Conservation (phyloP, 2,888 invertebrate species). For the Mactromeris polynyma region DNA sequence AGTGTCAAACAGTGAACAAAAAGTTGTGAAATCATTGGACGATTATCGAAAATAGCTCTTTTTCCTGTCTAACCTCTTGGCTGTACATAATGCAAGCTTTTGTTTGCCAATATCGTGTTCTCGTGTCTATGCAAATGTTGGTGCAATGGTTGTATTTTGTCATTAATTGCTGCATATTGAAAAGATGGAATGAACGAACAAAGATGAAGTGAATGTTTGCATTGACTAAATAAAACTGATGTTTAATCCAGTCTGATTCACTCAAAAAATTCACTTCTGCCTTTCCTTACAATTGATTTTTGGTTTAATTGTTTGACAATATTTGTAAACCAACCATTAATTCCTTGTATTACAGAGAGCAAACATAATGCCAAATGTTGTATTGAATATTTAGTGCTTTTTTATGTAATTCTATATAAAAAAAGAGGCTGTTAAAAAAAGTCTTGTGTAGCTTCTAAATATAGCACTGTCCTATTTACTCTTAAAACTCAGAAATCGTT, state of each 20-base stretch:
- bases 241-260: constrained; percentile 2
- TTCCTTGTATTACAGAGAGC: background rate
- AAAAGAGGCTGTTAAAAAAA: constrained; percentile 5
- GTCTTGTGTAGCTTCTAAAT: background rate
- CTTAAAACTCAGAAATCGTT: background rate
- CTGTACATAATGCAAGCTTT: constrained; percentile 9
- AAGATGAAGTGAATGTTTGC: background rate
- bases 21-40: constrained; percentile 36
- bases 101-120: constrained; percentile 32
- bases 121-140: constrained; percentile 42
- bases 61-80: constrained; percentile 25
- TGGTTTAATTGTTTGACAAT: background rate
- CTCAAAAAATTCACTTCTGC: background rate
- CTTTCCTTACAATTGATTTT: background rate
- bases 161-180: constrained; percentile 57
- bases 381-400: constrained; percentile 1
- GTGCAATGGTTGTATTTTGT: constrained; percentile 31
- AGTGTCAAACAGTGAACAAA: constrained; percentile 30
- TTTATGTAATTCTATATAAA: constrained; percentile 11
- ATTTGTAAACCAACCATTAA: background rate
- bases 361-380: constrained; percentile 1
- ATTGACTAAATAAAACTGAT: background rate
- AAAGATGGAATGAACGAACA: background rate
- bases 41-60: constrained; percentile 37
- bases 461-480: background rate